Conservation (phyloP, 2,797 vertebrate species). For the Harpagifer antarcticus region DNA sequence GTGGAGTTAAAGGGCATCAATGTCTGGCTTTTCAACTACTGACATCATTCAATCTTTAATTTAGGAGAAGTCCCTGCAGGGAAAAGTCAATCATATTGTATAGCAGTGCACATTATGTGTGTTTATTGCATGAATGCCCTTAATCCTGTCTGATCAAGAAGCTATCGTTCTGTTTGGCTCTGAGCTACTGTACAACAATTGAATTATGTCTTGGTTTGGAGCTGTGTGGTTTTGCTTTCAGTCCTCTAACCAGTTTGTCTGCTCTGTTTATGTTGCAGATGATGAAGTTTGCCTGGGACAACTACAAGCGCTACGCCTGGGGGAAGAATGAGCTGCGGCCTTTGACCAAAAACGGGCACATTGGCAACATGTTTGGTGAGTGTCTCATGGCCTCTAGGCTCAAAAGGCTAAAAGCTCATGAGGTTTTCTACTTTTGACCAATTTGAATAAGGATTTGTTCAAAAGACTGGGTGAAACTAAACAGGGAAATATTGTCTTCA, state of each 20-base stretch:
- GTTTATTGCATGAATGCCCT: constrained; percentile 64
- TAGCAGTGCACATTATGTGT: constrained; percentile 51
- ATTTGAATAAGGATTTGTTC: constrained; percentile 4
- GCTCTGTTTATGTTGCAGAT: constrained; percentile 86
- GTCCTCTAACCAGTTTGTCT: constrained; percentile 44
- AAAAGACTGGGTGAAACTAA: neutral
- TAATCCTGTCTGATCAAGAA: constrained; percentile 74
- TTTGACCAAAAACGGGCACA: constrained; percentile 92
- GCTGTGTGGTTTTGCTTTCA: constrained; percentile 27
- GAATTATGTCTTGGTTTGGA: constrained; percentile 55
- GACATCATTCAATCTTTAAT: constrained; percentile 58
- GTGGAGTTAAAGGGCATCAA: constrained; percentile 5
- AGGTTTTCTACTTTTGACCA: constrained; percentile 11
- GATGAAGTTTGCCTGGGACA: constrained; percentile 99
- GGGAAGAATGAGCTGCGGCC: constrained; percentile 97
- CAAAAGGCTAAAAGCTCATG: constrained; percentile 4
- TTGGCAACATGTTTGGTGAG: constrained; percentile 98
- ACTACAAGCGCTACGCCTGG: constrained; percentile 93
- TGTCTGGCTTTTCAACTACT: constrained; percentile 33
- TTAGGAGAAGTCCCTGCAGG: constrained; percentile 49
- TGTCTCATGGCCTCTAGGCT: constrained; percentile 36
- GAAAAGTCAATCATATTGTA: constrained; percentile 65
- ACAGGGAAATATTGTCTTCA: neutral
- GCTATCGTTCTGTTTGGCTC: constrained; percentile 58
- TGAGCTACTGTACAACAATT: constrained; percentile 46